phyloP scores from a whole-genome alignment of 2,888 invertebrate genomes.

The Xylocampa areola region DNA sequence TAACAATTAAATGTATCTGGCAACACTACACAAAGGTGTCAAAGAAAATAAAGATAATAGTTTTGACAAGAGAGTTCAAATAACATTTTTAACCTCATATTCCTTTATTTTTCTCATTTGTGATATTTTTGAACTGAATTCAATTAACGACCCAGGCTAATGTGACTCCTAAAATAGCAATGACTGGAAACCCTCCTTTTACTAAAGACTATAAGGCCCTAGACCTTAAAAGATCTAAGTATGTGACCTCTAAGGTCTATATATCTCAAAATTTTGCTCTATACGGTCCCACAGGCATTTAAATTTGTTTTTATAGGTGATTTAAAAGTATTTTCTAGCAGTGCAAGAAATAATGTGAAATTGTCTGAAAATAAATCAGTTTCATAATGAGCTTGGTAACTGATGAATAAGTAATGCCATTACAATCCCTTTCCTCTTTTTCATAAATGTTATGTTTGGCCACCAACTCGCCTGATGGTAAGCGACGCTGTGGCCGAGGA shows the following conservation, averaged over 20 bases:
- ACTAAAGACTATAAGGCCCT: slow-evolving; percentile 18
- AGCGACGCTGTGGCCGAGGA: no score
- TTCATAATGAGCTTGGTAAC: no score
- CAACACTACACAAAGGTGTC: no score
- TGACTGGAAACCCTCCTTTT: not conserved
- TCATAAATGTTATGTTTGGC: no score
- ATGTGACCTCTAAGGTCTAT: slow-evolving; percentile 27
- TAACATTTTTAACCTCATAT: slow-evolving; percentile 10
- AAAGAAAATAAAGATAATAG: slow-evolving; percentile 9
- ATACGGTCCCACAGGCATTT: not conserved
- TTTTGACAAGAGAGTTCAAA: not conserved
- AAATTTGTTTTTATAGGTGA: slow-evolving; percentile 7
- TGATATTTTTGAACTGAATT: slow-evolving; percentile 28
- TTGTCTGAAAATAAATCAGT: no score
- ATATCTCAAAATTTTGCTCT: slow-evolving; percentile 11
- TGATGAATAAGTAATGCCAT: no score
- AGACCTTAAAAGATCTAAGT: slow-evolving; percentile 15
- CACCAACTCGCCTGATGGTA: no score
- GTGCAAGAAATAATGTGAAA: no score
- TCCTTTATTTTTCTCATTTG: not conserved
- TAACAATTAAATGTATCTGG: no score
- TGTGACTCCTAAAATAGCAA: slow-evolving; percentile 13
- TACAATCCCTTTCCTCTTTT: no score
- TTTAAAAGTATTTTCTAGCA: slow-evolving; percentile 11
- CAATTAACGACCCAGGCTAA: slow-evolving; percentile 13